Evolutionary conservation across 1,140 invertebrate genomes (phyloP).

Genomic region (Meloidogyne chitwoodi): DNA sequence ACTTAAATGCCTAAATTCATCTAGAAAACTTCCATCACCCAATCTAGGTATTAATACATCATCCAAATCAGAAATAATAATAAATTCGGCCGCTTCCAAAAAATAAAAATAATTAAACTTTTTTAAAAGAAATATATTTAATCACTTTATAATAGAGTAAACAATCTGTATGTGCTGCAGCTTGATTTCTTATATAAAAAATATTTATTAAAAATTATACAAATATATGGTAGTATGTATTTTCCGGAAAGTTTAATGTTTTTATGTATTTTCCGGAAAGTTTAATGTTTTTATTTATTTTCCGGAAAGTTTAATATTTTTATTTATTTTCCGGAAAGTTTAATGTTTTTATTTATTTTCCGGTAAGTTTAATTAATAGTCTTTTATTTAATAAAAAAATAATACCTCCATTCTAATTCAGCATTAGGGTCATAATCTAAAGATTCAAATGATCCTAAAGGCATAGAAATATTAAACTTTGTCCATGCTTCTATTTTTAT

Average conservation of each 20-base stretch:
- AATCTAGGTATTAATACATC: constrained; percentile 44
- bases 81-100: constrained; percentile 51
- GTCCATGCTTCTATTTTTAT: constrained; percentile 38
- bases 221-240: neutral
- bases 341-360: neutral
- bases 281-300: neutral
- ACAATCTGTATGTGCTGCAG: constrained; percentile 58
- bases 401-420: constrained; percentile 44
- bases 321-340: neutral
- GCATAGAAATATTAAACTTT: constrained; percentile 19
- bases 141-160: constrained; percentile 53
- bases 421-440: constrained; percentile 52
- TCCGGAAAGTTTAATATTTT: neutral
- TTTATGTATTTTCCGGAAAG: neutral
- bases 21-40: constrained; percentile 41
- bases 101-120: constrained; percentile 15
- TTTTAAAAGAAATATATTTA: neutral
- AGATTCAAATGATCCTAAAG: constrained; percentile 8
- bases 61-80: constrained; percentile 50
- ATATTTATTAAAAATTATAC: neutral
- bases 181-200: constrained; percentile 48
- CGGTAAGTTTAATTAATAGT: neutral
- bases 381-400: neutral
- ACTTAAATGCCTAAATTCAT: constrained; percentile 38
- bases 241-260: neutral